Evolutionary conservation across 2,113 vertebrate genomes (phyloP), one percentile per base, ranked within the genome.

Genomic region (Eolophus roseicapilla): DNA sequence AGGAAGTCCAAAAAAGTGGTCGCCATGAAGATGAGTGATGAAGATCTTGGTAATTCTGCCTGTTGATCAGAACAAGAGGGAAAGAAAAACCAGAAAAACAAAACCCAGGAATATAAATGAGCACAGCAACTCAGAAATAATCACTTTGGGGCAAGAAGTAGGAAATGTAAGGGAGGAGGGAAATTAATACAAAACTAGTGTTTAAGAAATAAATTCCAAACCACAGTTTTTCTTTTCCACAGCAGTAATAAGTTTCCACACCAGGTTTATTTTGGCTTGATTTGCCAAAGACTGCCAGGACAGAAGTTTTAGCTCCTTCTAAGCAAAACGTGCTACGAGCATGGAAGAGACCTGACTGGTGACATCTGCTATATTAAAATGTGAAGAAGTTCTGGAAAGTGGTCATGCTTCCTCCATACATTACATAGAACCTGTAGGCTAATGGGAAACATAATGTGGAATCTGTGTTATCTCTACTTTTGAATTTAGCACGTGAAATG

Each of bases 1-100:
- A 10, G 99, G 99, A 44, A 99, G 98, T 39, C 99, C 99, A 68
- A 99, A 99, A 52, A 99, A 82, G 96, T 99, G 99, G 77, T 99
- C 99, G 5, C 99, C 99, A 15, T 99, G 99, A 49, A 99, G 96
- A 94, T 99, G 99, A 14, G 99, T 99, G 82, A 99, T 99, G 96
- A 99, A 99, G 81, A 99, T 98, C 97, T 99, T 99, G 81, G 98
- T 98, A 92, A 99, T 99, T 92, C 97, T 98, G 63, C 99, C 99
- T 99, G 87, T 57, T 55, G 50, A 41, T 52, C 2, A 17, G 49
- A 43, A 78, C 63, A 89, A 90, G 29, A 94, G 63, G 79, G 7
- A 65, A 87, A 57, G 13, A 31, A 65, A 73, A 79, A n/a, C 2
- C 9, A 27, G 37, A 15, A 59, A 24, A 82, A 20, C 12, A 82